Percentiles rank a stretch among this genome's conserved stretches.
phyloP scores from a whole-genome alignment of 2,113 vertebrate genomes.

The Oreotrochilus melanogaster region DNA sequence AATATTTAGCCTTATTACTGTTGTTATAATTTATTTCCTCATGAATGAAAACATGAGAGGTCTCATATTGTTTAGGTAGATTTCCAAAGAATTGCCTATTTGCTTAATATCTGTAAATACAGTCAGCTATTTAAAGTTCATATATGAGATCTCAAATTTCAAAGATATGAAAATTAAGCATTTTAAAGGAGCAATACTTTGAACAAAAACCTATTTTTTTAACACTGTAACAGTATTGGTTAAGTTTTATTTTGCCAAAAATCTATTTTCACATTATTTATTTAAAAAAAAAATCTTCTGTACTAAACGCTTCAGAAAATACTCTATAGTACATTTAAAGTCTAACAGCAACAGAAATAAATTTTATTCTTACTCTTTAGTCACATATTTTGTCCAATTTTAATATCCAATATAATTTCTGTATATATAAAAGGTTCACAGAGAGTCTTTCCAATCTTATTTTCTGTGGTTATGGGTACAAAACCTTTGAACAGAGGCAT shows the following conservation, averaged over 20 bases:
- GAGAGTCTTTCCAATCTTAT: neutral
- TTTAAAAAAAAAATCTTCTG: neutral
- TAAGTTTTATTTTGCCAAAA: neutral
- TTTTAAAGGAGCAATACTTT: neutral
- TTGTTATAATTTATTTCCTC: neutral
- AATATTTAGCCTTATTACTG: neutral
- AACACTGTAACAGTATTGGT: neutral
- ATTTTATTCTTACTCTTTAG: neutral
- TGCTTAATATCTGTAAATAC: neutral
- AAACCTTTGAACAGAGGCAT: neutral
- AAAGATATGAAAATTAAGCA: neutral
- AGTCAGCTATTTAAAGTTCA: neutral
- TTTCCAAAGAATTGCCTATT: neutral
- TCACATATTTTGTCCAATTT: neutral
- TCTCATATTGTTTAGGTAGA: neutral
- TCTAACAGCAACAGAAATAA: neutral
- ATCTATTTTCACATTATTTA: neutral
- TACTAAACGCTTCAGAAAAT: neutral
- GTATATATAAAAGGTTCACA: neutral
- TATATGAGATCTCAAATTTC: neutral
- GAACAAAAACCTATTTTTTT: neutral
- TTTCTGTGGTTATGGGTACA: neutral
- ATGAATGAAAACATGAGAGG: neutral
- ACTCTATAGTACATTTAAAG: neutral
- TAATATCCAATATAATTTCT: neutral